These are phyloP conservation scores for Thysanoteuthis rhombus DNA, from an alignment of 2,888 invertebrate species.

Conservation along the genomic window DNA sequence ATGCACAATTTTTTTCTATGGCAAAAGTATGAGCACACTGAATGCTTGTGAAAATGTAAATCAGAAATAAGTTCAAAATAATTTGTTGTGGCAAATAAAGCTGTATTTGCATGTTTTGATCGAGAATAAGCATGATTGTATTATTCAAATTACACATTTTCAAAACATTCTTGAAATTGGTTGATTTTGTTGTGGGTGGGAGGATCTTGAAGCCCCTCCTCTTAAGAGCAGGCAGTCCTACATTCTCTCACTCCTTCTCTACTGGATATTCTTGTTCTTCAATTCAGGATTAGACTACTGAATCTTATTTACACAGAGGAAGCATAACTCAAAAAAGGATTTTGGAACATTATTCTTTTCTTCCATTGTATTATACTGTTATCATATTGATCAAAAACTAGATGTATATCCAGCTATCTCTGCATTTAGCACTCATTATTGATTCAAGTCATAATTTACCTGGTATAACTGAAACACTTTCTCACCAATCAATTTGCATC, in stretches of 20 bases:
- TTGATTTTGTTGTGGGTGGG: no score
- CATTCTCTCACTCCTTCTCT: no score
- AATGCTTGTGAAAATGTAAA: no score
- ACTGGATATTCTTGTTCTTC: not conserved
- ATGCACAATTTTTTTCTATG: no score
- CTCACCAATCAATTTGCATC: not conserved
- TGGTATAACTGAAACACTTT: not conserved
- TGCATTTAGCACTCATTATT: not conserved
- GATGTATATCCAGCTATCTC: not conserved
- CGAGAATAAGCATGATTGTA: not conserved
- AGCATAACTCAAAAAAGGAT: not conserved
- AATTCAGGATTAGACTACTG: not conserved
- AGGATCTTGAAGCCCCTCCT: no score
- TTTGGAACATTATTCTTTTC: not conserved
- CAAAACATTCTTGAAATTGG: no score
- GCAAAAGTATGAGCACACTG: no score
- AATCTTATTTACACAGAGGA: not conserved
- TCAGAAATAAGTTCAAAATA: no score
- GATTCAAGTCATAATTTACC: constrained; percentile 12
- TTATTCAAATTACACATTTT: not conserved
- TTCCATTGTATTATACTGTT: not conserved
- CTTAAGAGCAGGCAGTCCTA: no score
- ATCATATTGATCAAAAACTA: not conserved
- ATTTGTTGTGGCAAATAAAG: not conserved
- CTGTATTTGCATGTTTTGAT: not conserved